phyloP scores from a whole-genome alignment of 2,888 invertebrate genomes.

The Corbicula japonica region DNA sequence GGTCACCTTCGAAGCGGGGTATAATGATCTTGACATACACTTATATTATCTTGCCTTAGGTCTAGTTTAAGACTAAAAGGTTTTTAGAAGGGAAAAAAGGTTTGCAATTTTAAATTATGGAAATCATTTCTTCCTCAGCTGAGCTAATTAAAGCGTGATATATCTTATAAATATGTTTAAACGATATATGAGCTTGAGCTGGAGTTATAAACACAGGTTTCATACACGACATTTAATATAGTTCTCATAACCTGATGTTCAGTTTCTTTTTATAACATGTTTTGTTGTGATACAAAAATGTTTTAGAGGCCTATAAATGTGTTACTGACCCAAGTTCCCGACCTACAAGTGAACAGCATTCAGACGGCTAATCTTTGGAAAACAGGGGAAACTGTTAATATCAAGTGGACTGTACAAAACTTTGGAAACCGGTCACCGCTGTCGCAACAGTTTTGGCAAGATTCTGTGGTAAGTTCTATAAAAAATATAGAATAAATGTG shows the following conservation, averaged over 20 bases:
- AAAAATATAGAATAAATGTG: not conserved
- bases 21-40: too few relatives aligned
- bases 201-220: not conserved
- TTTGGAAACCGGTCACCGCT: constrained; percentile 27
- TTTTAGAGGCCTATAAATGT: constrained; percentile 18
- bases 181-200: not conserved
- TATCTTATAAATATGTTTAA: not conserved
- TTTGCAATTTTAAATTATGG: too few relatives aligned
- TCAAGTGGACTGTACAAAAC: constrained; percentile 48
- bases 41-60: too few relatives aligned
- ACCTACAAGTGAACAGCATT: constrained; percentile 7
- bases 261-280: not conserved
- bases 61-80: too few relatives aligned
- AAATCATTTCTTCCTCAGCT: not conserved
- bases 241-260: too few relatives aligned
- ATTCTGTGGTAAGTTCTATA: constrained; percentile 26
- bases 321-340: constrained; percentile 27
- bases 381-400: constrained; percentile 40
- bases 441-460: constrained; percentile 35
- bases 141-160: not conserved
- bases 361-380: not conserved
- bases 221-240: too few relatives aligned
- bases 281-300: not conserved
- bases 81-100: too few relatives aligned
- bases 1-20: too few relatives aligned